phyloP scores from a whole-genome alignment of 2,797 vertebrate species.

The Chelon auratus region DNA sequence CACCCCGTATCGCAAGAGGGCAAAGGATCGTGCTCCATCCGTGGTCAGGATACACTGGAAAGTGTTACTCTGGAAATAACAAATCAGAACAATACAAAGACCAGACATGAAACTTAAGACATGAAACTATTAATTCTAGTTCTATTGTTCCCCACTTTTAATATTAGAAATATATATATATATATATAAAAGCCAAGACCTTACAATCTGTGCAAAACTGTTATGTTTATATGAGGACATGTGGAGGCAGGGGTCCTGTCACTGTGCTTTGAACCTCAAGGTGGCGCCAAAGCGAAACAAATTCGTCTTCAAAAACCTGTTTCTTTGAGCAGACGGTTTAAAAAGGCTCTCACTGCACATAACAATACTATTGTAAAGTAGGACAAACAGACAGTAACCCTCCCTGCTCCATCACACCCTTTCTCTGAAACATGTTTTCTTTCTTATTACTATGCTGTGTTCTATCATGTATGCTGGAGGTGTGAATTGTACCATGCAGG shows the following conservation, averaged over 20 bases:
- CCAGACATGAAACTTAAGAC: background rate
- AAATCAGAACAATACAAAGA: conserved; percentile 7
- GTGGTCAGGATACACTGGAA: conserved; percentile 89
- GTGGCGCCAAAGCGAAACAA: conserved; percentile 50
- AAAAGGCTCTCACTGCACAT: conserved; percentile 29
- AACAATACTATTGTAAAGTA: conserved; percentile 33
- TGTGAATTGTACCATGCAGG: background rate
- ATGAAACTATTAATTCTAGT: too few species aligned
- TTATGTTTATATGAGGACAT: background rate
- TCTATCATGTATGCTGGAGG: background rate
- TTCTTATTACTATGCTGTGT: background rate
- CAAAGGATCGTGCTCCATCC: conserved; percentile 84
- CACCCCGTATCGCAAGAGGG: conserved; percentile 82
- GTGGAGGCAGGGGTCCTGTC: conserved; percentile 3
- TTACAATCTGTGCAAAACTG: background rate
- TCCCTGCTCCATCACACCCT: conserved; percentile 1
- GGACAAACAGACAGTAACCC: conserved; percentile 32
- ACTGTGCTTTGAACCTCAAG: conserved; percentile 35
- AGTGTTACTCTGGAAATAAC: conserved; percentile 83
- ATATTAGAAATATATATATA: background rate
- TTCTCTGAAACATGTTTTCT: background rate
- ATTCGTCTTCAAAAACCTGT: background rate
- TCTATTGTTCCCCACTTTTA: too few species aligned
- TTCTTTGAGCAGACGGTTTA: background rate
- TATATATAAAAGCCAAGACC: background rate